phyloP scores from a whole-genome alignment of 2,797 vertebrate species.

The Mormyrus proboscirostris region DNA sequence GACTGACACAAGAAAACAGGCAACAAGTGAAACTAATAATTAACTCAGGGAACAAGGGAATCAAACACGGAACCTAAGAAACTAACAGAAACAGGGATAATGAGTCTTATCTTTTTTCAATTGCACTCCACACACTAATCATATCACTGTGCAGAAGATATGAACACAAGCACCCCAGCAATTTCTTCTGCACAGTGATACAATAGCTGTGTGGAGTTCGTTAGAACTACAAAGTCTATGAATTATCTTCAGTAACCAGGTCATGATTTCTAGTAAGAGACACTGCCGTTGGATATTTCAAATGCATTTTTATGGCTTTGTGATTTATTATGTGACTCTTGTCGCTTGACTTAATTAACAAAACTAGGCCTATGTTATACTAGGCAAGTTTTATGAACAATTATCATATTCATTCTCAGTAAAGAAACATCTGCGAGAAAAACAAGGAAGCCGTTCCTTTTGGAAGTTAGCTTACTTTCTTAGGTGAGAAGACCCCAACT shows the following conservation, averaged over 20 bases:
- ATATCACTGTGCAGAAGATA: too few relatives aligned
- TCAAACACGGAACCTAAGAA: too few relatives aligned
- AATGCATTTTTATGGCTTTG: background rate
- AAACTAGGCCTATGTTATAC: background rate
- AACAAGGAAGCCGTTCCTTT: background rate
- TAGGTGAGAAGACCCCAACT: conserved; percentile 92
- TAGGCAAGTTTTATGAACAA: background rate
- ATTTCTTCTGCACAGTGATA: background rate
- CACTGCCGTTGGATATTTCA: too few relatives aligned
- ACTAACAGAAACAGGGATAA: too few relatives aligned
- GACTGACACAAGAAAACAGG: too few relatives aligned
- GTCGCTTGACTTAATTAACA: background rate
- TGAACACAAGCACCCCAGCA: too few relatives aligned
- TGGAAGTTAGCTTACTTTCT: conserved; percentile 72
- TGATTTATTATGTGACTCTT: background rate
- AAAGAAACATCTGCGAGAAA: background rate
- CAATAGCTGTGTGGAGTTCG: background rate
- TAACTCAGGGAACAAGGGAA: too few relatives aligned
- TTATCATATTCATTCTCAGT: background rate
- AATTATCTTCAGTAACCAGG: background rate
- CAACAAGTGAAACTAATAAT: too few relatives aligned
- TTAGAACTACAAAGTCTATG: background rate
- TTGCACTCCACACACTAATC: too few relatives aligned
- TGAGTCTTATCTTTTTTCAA: too few relatives aligned
- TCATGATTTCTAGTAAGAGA: background rate